Percentiles rank a stretch among this genome's conserved stretches.
phyloP scores from a whole-genome alignment of 2,113 vertebrate species.

The Ciconia maguari region DNA sequence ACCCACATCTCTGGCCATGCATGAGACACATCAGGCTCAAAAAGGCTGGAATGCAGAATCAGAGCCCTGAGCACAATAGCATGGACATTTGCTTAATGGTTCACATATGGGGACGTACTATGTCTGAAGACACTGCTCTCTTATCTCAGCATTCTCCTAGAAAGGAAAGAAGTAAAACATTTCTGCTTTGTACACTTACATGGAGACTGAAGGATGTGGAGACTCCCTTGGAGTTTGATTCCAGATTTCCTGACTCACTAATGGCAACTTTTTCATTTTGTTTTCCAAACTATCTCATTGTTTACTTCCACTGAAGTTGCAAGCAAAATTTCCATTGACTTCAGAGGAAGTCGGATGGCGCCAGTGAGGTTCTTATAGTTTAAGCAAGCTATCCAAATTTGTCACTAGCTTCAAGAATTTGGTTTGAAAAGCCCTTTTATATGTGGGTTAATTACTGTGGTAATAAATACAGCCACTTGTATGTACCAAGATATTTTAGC shows the following conservation, averaged over 20 bases:
- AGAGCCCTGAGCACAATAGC: background rate
- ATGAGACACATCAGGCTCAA: background rate
- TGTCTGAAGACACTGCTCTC: background rate
- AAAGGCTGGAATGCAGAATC: background rate
- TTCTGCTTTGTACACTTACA: background rate
- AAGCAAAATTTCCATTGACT: conserved; percentile 31
- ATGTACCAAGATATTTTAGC: background rate
- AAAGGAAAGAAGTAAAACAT: background rate
- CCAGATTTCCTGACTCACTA: conserved; percentile 24
- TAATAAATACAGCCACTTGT: background rate
- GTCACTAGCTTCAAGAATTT: background rate
- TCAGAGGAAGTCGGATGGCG: conserved; percentile 26
- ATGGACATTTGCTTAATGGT: background rate
- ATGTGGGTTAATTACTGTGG: background rate
- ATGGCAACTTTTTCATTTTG: background rate
- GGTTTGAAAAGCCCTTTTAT: background rate
- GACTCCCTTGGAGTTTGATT: background rate
- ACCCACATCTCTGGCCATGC: background rate
- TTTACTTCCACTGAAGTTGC: conserved; percentile 11
- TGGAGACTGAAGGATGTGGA: rapidly evolving
- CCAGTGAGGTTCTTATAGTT: conserved; percentile 13
- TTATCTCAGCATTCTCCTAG: background rate
- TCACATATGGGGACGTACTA: background rate
- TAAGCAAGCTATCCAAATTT: background rate
- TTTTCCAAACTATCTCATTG: conserved; percentile 17